Percentiles rank a stretch among this genome's conserved stretches.
Conservation (phyloP, 1,140 invertebrate species). For the Drosophila arizonae region DNA sequence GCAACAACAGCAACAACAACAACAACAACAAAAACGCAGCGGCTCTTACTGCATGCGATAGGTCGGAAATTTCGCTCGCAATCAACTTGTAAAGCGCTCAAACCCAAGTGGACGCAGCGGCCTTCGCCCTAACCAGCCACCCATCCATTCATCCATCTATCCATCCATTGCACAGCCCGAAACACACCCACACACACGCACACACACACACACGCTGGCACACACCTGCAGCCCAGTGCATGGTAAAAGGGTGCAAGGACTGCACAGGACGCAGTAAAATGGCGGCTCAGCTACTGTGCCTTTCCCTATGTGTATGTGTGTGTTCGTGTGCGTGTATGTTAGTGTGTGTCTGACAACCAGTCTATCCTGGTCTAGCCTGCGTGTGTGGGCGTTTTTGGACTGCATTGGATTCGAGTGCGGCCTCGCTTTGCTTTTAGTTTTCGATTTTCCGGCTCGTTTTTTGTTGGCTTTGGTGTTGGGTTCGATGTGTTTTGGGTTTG, state of each 20-base stretch:
- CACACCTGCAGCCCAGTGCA: conserved; percentile 74
- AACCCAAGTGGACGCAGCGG: conserved; percentile 27
- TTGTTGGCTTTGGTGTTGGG: not conserved
- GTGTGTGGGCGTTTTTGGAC: conserved; percentile 16
- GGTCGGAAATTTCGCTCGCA: conserved; percentile 76
- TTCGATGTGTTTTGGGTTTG: not conserved
- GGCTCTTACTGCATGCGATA: conserved; percentile 77
- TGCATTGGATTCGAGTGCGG: conserved; percentile 33
- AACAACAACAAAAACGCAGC: conserved; percentile 64
- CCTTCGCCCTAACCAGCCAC: not conserved
- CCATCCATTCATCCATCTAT: not conserved
- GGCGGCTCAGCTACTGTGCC: conserved; percentile 58
- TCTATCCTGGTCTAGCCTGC: conserved; percentile 12
- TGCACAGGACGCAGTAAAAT: conserved; percentile 71
- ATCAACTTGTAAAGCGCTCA: conserved; percentile 58
- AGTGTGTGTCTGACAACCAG: not conserved
- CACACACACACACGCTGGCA: conserved; percentile 10
- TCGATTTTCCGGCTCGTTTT: conserved; percentile 14
- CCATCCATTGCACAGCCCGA: not conserved
- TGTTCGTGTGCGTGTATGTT: conserved; percentile 8
- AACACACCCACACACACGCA: not conserved
- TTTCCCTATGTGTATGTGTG: conserved; percentile 3
- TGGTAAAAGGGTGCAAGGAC: conserved; percentile 48
- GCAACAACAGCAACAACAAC: conserved; percentile 37
- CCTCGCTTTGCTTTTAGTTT: conserved; percentile 26